Evolutionary conservation across 2,113 vertebrate genomes (phyloP).

Genomic region (Hylia prasina): DNA sequence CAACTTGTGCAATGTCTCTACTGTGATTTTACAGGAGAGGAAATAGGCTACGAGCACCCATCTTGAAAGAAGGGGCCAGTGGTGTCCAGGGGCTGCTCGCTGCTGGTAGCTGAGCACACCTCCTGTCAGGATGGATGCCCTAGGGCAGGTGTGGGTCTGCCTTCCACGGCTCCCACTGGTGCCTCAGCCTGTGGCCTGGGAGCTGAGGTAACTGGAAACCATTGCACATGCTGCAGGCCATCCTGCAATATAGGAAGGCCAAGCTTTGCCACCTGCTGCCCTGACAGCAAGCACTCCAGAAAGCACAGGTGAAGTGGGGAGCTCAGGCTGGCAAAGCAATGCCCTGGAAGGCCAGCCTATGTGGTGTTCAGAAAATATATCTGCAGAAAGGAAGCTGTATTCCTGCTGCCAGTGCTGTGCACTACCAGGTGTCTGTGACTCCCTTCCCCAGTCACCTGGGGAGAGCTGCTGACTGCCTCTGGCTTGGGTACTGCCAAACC

Average conservation of each 20-base stretch:
- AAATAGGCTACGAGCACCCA: background rate
- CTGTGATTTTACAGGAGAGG: background rate
- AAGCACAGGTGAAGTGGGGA: background rate
- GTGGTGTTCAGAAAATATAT: background rate
- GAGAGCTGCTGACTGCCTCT: background rate
- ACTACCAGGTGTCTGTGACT: background rate
- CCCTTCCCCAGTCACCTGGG: background rate
- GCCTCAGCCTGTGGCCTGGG: background rate
- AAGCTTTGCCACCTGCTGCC: background rate
- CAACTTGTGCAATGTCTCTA: background rate
- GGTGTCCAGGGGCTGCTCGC: background rate
- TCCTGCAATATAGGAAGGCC: background rate
- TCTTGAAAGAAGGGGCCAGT: background rate
- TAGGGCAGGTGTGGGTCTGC: background rate
- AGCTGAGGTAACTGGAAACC: background rate
- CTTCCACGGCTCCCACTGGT: background rate
- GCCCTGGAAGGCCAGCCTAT: background rate
- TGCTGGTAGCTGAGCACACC: background rate
- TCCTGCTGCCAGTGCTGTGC: background rate
- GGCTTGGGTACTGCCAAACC: background rate
- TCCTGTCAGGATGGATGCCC: background rate
- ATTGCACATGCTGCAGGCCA: fast-evolving
- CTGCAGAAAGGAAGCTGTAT: background rate
- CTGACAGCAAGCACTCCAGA: background rate
- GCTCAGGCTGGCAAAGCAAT: background rate